Base-by-base conservation (phyloP, 2,888 invertebrate genomes). In the Holacanthella duospinosa region DNA sequence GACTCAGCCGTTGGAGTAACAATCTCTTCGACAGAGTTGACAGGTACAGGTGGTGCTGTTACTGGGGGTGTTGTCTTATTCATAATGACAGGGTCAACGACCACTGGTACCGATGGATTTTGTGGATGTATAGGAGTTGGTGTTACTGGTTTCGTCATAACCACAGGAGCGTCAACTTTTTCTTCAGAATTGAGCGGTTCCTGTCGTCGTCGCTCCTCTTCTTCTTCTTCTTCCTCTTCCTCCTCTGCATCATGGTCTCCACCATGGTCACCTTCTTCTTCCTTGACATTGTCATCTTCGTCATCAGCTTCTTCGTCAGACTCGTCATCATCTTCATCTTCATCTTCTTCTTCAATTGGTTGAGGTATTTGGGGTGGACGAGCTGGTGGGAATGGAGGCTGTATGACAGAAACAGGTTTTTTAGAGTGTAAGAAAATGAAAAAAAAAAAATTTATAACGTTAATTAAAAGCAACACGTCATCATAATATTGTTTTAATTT, bases 141-240 rank as follows among this genome's bases (percentile, higher is more conserved):
- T 2, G 44, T 48, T 21, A 60, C 56, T 55, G 59, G 44, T 65
- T 36, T 27, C 28, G 43, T 12, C 54, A 57, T 43, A 28, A 56
- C 64, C 24, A 61, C 62, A 6, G 43, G 26, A 25, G 28, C 12
- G 16, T 59, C 36, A 21, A n/a, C 59, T 16, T 43, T 29, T 19
- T 57, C 29, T 1, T 62, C 62, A 27, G 61, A 61, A 48, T 43
- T 48, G 43, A 59, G 53, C 43, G 64, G 63, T 25, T 64, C 65
- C 16, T 70, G 59, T 56, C 64, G 61, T 26, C 64, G 59, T 43
- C 61, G 29, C 24, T 57, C 55, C n/a, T 67, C 69, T 56, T 67
- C 69, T 24, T 66, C 66, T n/a, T 69, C 68, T 19, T 70, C 68
- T 9, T 69, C 68, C 21, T 68, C 67, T 65, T 60, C 64, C 25